Conservation (phyloP, 2,797 vertebrate species). For the Cyclopterus lumpus region DNA sequence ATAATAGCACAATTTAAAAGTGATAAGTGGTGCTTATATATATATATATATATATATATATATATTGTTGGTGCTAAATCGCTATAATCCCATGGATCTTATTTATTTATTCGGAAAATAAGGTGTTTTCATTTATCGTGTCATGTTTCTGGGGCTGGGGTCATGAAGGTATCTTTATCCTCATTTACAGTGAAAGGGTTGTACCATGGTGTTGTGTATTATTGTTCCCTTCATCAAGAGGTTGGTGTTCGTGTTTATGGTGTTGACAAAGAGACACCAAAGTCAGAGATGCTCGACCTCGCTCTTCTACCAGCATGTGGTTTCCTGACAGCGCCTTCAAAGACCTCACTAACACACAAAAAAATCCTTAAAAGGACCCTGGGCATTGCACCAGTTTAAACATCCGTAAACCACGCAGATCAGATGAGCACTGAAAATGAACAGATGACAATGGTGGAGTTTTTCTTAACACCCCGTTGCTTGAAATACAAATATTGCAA, state of each 20-base stretch:
- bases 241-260: not conserved
- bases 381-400: not conserved
- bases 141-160: not conserved
- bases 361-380: not conserved
- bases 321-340: slow-evolving; percentile 47
- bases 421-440: slow-evolving; percentile 2
- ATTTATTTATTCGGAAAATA: not conserved
- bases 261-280: slow-evolving; percentile 7
- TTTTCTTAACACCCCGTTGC: not conserved
- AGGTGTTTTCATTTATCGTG: not conserved
- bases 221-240: not conserved
- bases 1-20: too few relatives aligned
- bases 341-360: slow-evolving; percentile 38
- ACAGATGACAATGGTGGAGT: not conserved
- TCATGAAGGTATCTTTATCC: not conserved
- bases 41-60: too few relatives aligned
- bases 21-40: too few relatives aligned
- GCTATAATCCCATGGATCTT: accelerated
- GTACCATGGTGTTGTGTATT: accelerated
- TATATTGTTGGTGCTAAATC: not conserved
- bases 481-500: slow-evolving; percentile 43
- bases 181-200: not conserved
- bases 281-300: not conserved
- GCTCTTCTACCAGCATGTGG: slow-evolving; percentile 30
- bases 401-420: not conserved